Percentiles rank a stretch among this genome's conserved stretches.
phyloP scores from a whole-genome alignment of 2,888 invertebrate genomes.

The Xestoiulus laeticollis region DNA sequence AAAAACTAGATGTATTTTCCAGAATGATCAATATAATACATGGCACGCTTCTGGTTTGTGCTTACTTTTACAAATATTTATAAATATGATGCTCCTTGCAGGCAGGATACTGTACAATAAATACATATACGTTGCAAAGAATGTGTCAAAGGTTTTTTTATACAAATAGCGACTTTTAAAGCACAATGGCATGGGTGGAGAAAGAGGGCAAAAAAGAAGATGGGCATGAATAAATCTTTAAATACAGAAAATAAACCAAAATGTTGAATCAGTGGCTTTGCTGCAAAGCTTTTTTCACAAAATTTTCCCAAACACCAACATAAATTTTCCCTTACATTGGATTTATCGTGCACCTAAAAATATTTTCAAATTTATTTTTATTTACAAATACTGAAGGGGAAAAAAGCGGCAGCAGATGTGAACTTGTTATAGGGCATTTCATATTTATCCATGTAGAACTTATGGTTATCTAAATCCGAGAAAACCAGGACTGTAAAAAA shows the following conservation, averaged over 20 bases:
- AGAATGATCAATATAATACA: neutral
- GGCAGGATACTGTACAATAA: neutral
- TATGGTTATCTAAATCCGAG: neutral
- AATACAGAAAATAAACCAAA: neutral
- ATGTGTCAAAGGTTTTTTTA: neutral
- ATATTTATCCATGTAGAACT: conserved; percentile 1
- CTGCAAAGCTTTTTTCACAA: neutral
- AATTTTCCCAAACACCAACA: neutral
- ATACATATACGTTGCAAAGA: neutral
- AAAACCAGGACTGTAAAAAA: neutral
- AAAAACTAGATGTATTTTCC: neutral
- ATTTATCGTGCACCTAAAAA: conserved; percentile 6
- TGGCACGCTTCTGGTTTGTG: neutral
- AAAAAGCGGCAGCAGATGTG: conserved; percentile 17
- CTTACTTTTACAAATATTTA: conserved; percentile 9
- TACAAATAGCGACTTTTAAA: neutral
- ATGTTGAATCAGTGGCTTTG: neutral
- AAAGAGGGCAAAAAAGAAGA: neutral
- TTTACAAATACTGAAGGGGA: neutral
- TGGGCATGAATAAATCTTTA: neutral
- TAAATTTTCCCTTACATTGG: neutral
- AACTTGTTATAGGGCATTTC: conserved; percentile 20
- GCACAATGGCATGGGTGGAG: neutral
- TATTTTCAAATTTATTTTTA: conserved; percentile 32
- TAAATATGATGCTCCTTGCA: neutral